These are phyloP conservation scores for Zele albiditarsus DNA, from an alignment of 2,888 invertebrate species.

Conservation along the genomic window DNA sequence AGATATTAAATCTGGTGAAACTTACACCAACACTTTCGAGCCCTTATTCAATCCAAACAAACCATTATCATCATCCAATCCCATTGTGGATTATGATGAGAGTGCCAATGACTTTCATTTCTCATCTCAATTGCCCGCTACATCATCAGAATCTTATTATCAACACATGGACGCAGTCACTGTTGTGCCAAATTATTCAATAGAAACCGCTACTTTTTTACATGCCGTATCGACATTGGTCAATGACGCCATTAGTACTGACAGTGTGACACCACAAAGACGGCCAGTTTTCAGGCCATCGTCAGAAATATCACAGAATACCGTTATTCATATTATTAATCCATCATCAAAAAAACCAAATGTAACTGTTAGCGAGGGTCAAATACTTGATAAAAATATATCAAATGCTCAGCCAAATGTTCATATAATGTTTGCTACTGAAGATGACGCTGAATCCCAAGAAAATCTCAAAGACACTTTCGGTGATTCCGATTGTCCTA, in stretches of 20 bases:
- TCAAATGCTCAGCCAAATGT: slow-evolving; percentile 57
- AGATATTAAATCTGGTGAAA: slow-evolving; percentile 43
- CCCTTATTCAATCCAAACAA: slow-evolving; percentile 56
- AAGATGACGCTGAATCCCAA: slow-evolving; percentile 51
- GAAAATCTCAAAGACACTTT: slow-evolving; percentile 34
- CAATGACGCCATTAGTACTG: slow-evolving; percentile 39
- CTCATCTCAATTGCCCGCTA: neutral
- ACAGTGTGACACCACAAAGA: slow-evolving; percentile 29
- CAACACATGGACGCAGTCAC: neutral
- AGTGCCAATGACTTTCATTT: slow-evolving; percentile 35
- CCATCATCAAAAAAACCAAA: slow-evolving; percentile 58
- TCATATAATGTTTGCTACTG: slow-evolving; percentile 65
- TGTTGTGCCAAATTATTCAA: neutral
- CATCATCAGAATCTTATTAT: neutral
- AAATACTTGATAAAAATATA: slow-evolving; percentile 40
- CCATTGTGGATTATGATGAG: slow-evolving; percentile 28
- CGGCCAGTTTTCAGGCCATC: slow-evolving; percentile 51
- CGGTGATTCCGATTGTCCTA: slow-evolving; percentile 62
- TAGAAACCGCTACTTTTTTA: slow-evolving; percentile 21
- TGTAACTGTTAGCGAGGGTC: slow-evolving; percentile 52
- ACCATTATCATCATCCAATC: slow-evolving; percentile 40
- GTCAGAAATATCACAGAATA: slow-evolving; percentile 65
- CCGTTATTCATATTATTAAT: slow-evolving; percentile 66
- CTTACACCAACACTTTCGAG: slow-evolving; percentile 49
- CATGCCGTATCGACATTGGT: slow-evolving; percentile 22